phyloP scores from a whole-genome alignment of 2,113 vertebrate genomes.

The Dasyprocta punctata region DNA sequence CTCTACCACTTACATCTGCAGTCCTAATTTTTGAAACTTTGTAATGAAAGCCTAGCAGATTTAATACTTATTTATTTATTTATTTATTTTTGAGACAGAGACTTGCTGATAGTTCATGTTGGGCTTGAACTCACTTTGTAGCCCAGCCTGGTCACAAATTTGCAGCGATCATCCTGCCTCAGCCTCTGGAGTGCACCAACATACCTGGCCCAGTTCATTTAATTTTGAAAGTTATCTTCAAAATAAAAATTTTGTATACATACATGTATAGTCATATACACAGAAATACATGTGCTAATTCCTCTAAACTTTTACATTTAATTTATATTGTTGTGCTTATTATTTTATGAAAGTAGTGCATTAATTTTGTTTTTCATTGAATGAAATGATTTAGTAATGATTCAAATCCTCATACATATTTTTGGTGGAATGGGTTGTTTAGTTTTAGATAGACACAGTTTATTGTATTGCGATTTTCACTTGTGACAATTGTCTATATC shows the following conservation, averaged over 20 bases:
- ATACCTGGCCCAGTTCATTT: neutral
- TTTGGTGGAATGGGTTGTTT: neutral
- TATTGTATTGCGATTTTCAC: neutral
- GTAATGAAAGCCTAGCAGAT: neutral
- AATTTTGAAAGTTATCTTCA: neutral
- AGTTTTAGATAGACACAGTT: neutral
- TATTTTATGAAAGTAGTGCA: neutral
- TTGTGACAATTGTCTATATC: neutral
- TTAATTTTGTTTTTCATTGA: neutral
- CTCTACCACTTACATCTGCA: neutral
- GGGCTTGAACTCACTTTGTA: neutral
- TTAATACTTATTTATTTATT: too few species aligned
- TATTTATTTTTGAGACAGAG: neutral
- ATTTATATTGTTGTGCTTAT: neutral
- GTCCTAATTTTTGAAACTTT: neutral
- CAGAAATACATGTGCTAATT: neutral
- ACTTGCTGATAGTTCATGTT: neutral
- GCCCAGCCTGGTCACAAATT: neutral
- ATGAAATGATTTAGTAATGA: neutral
- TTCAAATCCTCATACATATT: neutral
- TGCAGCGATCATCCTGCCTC: neutral
- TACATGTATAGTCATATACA: neutral
- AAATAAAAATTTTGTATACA: neutral
- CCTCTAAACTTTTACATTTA: neutral
- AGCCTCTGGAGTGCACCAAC: neutral